Conservation (phyloP, 2,888 invertebrate species). For the Mimachlamys varia region DNA sequence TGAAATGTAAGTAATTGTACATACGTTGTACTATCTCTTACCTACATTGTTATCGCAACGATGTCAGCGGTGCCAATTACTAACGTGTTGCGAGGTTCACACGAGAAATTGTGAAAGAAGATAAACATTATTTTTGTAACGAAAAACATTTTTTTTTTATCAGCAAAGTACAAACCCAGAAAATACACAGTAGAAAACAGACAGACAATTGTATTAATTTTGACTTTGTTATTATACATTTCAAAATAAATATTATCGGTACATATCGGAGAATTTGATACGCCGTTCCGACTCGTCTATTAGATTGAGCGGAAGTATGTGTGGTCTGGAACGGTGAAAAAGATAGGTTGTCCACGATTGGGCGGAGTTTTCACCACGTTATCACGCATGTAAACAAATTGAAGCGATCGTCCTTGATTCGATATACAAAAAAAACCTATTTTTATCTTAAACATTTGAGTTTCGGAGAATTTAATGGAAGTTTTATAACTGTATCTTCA, state of each 20-base stretch:
- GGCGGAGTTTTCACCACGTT: neutral
- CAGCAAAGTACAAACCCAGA: neutral
- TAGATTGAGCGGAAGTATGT: neutral
- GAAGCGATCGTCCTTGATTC: neutral
- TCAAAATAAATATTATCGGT: neutral
- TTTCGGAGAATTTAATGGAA: neutral
- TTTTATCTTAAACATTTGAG: neutral
- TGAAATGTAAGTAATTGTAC: neutral
- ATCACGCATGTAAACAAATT: neutral
- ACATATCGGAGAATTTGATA: slow-evolving; percentile 10
- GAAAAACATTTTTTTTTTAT: neutral
- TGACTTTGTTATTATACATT: neutral
- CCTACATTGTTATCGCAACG: neutral
- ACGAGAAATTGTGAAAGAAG: neutral
- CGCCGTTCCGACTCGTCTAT: slow-evolving; percentile 20
- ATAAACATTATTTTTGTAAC: neutral
- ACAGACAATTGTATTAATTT: neutral
- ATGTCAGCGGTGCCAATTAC: slow-evolving; percentile 5
- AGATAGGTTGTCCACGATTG: neutral
- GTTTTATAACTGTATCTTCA: neutral
- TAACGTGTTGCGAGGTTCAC: neutral
- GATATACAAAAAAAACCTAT: neutral
- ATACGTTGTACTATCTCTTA: neutral
- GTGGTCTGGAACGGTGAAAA: neutral
- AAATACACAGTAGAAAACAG: neutral